Conservation (phyloP, 1,140 invertebrate species). For the Brachystomella parvula region DNA sequence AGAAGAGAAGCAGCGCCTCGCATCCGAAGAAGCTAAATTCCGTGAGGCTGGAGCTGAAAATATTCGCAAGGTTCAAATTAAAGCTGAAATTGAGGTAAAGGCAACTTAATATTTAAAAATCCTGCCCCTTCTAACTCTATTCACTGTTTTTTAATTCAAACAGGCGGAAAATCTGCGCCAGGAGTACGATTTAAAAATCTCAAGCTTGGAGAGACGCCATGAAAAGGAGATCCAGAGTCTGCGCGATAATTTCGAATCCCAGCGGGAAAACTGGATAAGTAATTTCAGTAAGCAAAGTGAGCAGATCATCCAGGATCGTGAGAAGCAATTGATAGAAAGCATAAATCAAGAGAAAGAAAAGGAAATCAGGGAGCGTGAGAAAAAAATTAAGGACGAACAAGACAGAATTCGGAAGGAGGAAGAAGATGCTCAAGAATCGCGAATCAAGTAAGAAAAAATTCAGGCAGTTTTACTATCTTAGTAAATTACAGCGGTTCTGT, state of each 20-base stretch:
- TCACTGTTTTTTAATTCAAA: neutral
- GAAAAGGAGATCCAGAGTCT: conserved; percentile 50
- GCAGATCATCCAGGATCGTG: conserved; percentile 49
- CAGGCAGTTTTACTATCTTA: neutral
- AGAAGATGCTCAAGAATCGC: conserved; percentile 51
- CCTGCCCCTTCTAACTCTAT: neutral
- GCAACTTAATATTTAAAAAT: neutral
- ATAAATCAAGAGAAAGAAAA: conserved; percentile 45
- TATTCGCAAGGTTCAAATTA: conserved; percentile 29
- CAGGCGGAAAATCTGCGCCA: conserved; percentile 23
- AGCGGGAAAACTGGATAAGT: conserved; percentile 50
- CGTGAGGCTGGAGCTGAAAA: conserved; percentile 27
- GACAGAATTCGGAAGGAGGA: conserved; percentile 49
- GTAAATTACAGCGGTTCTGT: neutral
- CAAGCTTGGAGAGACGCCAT: conserved; percentile 21
- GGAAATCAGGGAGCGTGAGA: conserved; percentile 56
- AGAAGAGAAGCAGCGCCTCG: conserved; percentile 23
- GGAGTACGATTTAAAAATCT: conserved; percentile 30
- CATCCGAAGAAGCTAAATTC: conserved; percentile 22
- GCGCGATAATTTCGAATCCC: conserved; percentile 49
- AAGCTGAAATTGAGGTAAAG: conserved; percentile 26
- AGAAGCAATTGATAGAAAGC: conserved; percentile 49
- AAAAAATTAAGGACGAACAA: conserved; percentile 52
- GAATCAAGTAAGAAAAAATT: conserved; percentile 47
- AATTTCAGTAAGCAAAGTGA: conserved; percentile 52